phyloP scores from a whole-genome alignment of 2,888 invertebrate genomes.

The Alentia gelatinosa region DNA sequence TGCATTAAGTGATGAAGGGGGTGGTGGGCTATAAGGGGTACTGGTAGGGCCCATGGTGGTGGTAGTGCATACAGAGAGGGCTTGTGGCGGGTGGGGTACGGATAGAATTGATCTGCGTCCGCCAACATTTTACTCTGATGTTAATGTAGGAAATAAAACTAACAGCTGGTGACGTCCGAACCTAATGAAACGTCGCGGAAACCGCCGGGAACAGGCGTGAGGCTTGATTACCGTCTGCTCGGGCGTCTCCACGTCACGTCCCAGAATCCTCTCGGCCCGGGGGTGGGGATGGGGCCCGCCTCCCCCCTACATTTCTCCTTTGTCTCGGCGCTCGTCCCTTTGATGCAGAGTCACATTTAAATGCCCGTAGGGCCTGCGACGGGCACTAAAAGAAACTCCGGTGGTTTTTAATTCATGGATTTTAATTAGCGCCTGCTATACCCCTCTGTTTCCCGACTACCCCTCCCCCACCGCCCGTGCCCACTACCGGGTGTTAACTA shows the following conservation, averaged over 20 bases:
- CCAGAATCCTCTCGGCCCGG: neutral
- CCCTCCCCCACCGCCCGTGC: neutral
- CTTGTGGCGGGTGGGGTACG: no score
- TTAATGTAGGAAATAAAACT: neutral
- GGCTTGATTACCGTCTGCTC: neutral
- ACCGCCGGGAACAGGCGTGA: neutral
- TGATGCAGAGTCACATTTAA: constrained; percentile 27
- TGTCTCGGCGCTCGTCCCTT: neutral
- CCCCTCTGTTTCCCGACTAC: neutral
- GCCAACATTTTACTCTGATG: neutral
- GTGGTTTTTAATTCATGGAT: constrained; percentile 44
- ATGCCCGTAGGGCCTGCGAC: constrained; percentile 34
- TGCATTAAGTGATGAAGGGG: no score
- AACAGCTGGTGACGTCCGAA: neutral
- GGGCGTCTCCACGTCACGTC: neutral
- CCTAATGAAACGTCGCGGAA: neutral
- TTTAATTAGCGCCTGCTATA: constrained; percentile 27
- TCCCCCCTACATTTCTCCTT: neutral
- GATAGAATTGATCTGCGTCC: neutral
- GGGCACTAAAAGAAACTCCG: constrained; percentile 36
- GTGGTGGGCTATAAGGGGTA: no score
- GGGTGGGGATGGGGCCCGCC: neutral
- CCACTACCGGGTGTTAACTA: neutral
- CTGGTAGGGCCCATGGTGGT: no score
- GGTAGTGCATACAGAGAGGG: no score